Conservation (phyloP, 2,113 vertebrate species). For the Tetrax tetrax region DNA sequence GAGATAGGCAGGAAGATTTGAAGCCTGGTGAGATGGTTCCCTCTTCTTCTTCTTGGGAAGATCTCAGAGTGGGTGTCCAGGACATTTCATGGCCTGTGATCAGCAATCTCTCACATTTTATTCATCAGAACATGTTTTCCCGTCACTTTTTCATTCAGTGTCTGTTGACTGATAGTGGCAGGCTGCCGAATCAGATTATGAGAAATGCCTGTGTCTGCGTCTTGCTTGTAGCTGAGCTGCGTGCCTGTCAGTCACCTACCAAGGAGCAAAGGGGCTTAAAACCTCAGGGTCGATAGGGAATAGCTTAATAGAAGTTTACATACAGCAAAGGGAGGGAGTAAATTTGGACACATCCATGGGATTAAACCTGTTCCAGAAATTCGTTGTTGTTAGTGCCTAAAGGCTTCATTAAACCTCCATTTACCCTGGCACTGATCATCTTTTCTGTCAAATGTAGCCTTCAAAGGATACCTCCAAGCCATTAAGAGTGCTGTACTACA, state of each 20-base stretch:
- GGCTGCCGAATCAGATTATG: not conserved
- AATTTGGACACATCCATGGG: not conserved
- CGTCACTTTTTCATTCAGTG: not conserved
- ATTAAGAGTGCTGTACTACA: not conserved
- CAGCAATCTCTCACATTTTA: not conserved
- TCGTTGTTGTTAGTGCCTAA: not conserved
- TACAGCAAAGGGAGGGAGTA: not conserved
- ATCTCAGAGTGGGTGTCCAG: not conserved
- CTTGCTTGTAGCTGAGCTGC: not conserved
- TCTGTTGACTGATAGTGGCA: not conserved
- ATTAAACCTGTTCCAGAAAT: not conserved
- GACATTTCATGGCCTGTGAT: not conserved
- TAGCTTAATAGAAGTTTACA: not conserved
- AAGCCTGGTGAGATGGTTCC: not conserved
- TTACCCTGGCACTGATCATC: constrained; percentile 1
- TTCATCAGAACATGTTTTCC: not conserved
- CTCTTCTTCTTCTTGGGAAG: not conserved
- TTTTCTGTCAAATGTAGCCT: constrained; percentile 13
- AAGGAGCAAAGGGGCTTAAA: not conserved
- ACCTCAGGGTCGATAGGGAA: not conserved
- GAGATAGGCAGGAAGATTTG: not conserved
- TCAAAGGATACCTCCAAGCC: not conserved
- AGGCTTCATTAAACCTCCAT: constrained; percentile 23
- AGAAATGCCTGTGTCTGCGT: not conserved
- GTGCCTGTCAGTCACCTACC: not conserved